Conservation (phyloP, 1,140 invertebrate genomes). For the Globodera rostochiensis region DNA sequence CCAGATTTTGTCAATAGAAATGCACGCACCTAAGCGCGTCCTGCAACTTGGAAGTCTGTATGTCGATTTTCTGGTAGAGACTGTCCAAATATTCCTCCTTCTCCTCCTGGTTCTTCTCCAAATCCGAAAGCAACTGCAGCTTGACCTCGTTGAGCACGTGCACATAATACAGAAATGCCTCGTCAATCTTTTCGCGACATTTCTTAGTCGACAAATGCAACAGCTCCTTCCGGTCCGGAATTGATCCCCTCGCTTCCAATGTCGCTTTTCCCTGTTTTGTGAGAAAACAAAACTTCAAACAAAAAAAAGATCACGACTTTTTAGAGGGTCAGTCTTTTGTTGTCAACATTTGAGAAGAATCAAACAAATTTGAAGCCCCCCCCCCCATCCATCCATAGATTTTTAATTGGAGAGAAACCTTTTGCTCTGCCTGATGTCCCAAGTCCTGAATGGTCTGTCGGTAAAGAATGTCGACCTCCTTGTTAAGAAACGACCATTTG, state of each 20-base stretch:
- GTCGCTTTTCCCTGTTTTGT: constrained; percentile 28
- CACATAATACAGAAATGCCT: constrained; percentile 28
- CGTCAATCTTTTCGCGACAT: constrained; percentile 40
- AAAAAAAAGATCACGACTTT: not conserved
- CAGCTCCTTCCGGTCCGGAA: constrained; percentile 41
- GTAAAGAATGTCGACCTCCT: constrained; percentile 7
- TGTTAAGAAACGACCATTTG: constrained; percentile 14
- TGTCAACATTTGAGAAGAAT: not conserved
- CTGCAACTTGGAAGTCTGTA: constrained; percentile 37
- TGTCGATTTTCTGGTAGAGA: constrained; percentile 40
- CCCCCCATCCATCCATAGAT: too few species aligned
- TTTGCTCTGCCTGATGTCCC: constrained; percentile 17
- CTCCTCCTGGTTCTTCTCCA: constrained; percentile 42
- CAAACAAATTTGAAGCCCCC: not conserved
- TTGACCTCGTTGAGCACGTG: constrained; percentile 37
- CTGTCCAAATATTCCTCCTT: constrained; percentile 40
- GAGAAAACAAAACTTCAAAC: not conserved
- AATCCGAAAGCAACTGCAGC: constrained; percentile 27
- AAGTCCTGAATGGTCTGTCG: constrained; percentile 14
- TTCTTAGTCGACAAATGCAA: constrained; percentile 28
- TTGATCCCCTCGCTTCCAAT: constrained; percentile 31
- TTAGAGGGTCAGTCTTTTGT: not conserved
- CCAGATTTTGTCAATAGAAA: not conserved
- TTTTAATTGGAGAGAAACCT: not conserved
- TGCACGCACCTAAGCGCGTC: constrained; percentile 30